A percentile compares a stretch with the other conserved stretches of the same genome.
These are phyloP conservation scores for Taxidea taxus DNA, from an alignment of 2,113 vertebrate genomes.

Conservation along the genomic window DNA sequence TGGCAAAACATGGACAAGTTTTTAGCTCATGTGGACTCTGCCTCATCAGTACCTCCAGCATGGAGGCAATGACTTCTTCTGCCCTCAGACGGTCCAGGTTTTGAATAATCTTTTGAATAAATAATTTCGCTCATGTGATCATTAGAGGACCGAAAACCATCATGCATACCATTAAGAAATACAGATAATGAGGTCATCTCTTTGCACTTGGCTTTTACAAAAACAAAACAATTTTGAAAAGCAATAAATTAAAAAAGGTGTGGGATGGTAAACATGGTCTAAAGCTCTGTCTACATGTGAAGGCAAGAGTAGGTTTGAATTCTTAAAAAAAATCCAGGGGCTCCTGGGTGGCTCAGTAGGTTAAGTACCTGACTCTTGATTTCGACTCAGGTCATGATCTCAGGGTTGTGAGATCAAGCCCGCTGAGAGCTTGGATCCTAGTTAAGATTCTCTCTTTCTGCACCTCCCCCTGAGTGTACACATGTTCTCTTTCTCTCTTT, in stretches of 20 bases:
- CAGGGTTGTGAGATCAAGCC: background rate
- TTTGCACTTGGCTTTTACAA: background rate
- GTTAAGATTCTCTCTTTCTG: background rate
- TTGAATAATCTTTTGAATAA: too few species aligned
- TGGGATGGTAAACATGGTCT: too few species aligned
- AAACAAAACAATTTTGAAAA: background rate
- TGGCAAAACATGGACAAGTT: background rate
- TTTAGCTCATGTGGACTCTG: background rate
- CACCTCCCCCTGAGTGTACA: background rate
- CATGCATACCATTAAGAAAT: background rate
- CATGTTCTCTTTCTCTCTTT: background rate
- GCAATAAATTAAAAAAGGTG: too few species aligned
- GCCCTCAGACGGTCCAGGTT: background rate
- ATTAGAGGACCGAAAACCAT: background rate
- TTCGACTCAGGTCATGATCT: background rate
- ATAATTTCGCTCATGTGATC: background rate
- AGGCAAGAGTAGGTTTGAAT: too few species aligned
- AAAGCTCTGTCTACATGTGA: rapidly evolving
- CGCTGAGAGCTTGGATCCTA: background rate
- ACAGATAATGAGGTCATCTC: background rate
- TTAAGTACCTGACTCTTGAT: background rate
- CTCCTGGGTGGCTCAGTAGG: background rate
- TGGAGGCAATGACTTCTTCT: background rate
- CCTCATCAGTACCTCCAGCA: rapidly evolving
- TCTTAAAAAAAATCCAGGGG: background rate